Evolutionary conservation across 1,140 invertebrate genomes (phyloP).

Genomic region (Nasonia longicornis): DNA sequence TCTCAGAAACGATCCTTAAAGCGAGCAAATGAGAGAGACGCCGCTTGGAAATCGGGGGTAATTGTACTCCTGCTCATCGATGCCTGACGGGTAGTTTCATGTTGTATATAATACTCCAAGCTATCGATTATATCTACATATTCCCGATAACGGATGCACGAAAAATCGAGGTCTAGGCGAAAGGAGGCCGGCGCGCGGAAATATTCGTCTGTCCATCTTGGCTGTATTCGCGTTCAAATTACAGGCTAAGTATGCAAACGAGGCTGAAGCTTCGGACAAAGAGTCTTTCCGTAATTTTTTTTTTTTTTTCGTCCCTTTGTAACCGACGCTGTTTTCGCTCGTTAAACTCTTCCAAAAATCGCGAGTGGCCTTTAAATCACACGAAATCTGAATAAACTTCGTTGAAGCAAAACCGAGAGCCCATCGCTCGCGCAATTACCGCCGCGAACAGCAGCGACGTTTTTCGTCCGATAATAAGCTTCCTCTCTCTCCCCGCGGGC

Average conservation of each 20-base stretch:
- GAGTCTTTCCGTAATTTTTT: background rate
- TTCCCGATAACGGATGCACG: background rate
- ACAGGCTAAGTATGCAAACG: constrained; percentile 14
- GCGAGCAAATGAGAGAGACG: background rate
- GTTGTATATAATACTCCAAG: background rate
- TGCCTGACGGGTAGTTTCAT: background rate
- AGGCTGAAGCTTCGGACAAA: background rate
- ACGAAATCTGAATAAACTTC: background rate
- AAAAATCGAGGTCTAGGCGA: constrained; percentile 2
- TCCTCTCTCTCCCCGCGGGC: background rate
- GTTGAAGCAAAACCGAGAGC: background rate
- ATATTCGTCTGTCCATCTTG: background rate
- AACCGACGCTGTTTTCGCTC: background rate
- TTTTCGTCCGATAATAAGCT: background rate
- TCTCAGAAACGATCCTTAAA: no score
- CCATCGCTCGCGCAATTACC: background rate
- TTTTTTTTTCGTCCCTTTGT: constrained; percentile 13
- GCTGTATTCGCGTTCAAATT: constrained; percentile 31
- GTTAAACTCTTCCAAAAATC: background rate
- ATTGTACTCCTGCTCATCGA: background rate
- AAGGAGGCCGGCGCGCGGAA: background rate
- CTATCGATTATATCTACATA: no score
- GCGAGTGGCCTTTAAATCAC: no score
- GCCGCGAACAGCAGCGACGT: background rate
- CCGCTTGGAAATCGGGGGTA: background rate